Evolutionary conservation across 92 coral and sea anemone genomes (phyloP), one percentile per base, ranked within the genome.

Genomic region (Parazoanthus darwini): DNA sequence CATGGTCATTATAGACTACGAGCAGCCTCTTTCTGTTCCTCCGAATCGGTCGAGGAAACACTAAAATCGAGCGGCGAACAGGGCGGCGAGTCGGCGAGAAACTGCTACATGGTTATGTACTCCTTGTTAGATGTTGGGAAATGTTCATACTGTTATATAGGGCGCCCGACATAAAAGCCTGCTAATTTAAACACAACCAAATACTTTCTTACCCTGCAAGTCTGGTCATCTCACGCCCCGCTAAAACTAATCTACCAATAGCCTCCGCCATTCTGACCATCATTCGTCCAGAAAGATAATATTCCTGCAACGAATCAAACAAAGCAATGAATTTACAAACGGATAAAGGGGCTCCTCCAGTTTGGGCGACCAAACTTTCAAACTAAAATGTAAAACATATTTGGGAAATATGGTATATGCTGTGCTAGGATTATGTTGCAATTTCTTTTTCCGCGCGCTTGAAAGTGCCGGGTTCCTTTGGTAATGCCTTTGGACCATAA

Each of bases 231-330:
- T 97, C 99, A 82, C 99, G 91, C 20, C 99, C 99, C 15, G 99
- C 99, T 80, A 97, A 90, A 16, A 94, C 96, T 6, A 97, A 92
- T 59, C 99, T 88, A 15, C 99, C 99, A 80, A 97, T 96, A 1
- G 99, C 99, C 84, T 97, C 99, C 4, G 98, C 99, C 99, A 97
- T 95, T 88, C 94, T 97, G 42, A 97, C 98, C 95, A 97, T 89
- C 99, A 97, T 97, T 29, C 99, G 94, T 15, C 99, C 99, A 81
- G 96, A 95, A 63, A 92, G 93, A 87, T 97, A 97, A 83, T 97
- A 97, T 85, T 97, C 99, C 99, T 97, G 77, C 35, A 33, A 90
- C 8, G 63, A 29, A 25, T 13, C 78, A 84, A 83, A 66, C 58
- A 83, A 5, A 58, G 25, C 18, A 46, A 0, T 51, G 16, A n/a